phyloP scores from a whole-genome alignment of 2,888 invertebrate genomes.

The Cephus pulcher region DNA sequence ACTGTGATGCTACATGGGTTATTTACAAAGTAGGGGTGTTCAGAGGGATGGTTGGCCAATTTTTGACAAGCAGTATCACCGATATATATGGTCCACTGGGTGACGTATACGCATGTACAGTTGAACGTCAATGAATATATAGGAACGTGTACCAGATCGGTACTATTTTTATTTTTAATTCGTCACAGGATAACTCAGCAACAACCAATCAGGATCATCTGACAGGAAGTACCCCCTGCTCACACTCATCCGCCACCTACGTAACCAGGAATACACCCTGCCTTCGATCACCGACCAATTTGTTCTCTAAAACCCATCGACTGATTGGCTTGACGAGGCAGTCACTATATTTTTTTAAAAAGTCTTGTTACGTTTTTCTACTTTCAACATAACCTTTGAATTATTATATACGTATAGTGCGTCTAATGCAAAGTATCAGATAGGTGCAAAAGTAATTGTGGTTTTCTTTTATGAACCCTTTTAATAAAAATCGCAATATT shows the following conservation, averaged over 20 bases:
- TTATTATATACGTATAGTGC: not conserved
- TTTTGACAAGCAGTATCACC: slow-evolving; percentile 42
- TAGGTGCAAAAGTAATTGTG: no score
- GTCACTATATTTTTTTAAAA: slow-evolving; percentile 51
- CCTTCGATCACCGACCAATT: slow-evolving; percentile 59
- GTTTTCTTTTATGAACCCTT: no score
- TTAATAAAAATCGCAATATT: no score
- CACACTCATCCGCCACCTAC: slow-evolving; percentile 30
- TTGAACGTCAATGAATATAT: not conserved
- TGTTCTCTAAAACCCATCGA: slow-evolving; percentile 61
- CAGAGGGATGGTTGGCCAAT: slow-evolving; percentile 30
- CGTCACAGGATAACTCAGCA: slow-evolving; percentile 59
- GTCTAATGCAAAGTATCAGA: not conserved
- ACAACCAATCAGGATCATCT: slow-evolving; percentile 66
- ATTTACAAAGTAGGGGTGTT: slow-evolving; percentile 40
- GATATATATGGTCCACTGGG: not conserved
- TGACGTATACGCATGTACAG: not conserved
- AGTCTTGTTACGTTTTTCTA: slow-evolving; percentile 9
- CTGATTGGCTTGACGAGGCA: slow-evolving; percentile 61
- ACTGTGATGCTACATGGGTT: slow-evolving; percentile 40
- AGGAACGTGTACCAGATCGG: not conserved
- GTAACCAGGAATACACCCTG: slow-evolving; percentile 11
- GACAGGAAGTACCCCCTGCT: slow-evolving; percentile 54
- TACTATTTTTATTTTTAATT: slow-evolving; percentile 9
- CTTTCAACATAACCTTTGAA: not conserved